phyloP scores from a whole-genome alignment of 2,888 invertebrate species.

The Nezara viridula region DNA sequence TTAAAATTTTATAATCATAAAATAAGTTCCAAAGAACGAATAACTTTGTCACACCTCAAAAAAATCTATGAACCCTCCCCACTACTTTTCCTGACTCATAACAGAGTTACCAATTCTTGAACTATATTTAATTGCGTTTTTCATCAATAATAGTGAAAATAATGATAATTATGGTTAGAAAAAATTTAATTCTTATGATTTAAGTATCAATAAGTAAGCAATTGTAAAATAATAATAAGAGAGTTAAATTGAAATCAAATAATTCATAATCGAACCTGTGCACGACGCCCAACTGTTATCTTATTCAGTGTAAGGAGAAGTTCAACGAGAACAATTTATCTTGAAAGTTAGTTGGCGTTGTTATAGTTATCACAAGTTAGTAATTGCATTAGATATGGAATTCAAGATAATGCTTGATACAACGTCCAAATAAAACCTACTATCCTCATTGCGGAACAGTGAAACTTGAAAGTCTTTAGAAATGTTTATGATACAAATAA shows the following conservation, averaged over 20 bases:
- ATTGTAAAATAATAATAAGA: neutral
- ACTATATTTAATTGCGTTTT: neutral
- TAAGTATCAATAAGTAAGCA: neutral
- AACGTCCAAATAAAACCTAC: neutral
- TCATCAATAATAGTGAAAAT: neutral
- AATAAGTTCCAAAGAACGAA: neutral
- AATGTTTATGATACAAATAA: neutral
- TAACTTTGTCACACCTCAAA: conserved; percentile 56
- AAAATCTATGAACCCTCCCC: conserved; percentile 57
- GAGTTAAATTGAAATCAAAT: neutral
- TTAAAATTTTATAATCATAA: conserved; percentile 2
- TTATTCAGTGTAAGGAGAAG: neutral
- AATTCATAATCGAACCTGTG: neutral
- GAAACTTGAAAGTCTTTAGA: neutral
- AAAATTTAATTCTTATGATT: neutral
- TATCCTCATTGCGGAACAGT: neutral
- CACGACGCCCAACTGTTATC: neutral
- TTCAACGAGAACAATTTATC: conserved; percentile 3
- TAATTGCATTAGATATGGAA: neutral
- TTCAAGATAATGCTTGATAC: neutral
- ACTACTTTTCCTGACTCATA: conserved; percentile 57
- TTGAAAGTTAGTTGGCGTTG: neutral
- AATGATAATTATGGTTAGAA: neutral
- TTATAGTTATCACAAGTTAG: neutral
- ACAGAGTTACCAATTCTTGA: conserved; percentile 49